Evolutionary conservation across 2,888 invertebrate genomes (phyloP).

Genomic region (Nomada hirtipes): DNA sequence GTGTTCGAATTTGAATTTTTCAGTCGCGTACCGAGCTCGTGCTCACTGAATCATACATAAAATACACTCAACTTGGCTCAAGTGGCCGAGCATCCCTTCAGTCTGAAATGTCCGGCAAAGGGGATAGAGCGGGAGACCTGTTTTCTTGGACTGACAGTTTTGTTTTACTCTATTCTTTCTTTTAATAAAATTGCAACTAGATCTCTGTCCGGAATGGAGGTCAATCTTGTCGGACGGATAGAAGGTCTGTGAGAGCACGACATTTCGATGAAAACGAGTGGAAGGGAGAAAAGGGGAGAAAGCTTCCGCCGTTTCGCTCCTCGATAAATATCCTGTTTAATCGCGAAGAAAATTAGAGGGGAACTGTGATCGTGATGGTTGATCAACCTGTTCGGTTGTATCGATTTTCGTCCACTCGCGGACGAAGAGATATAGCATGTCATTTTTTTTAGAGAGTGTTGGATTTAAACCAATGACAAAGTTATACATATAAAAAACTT

Average conservation of each 20-base stretch:
- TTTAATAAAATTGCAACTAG: slow-evolving; percentile 7
- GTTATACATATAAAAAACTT: too few relatives aligned
- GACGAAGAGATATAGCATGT: too few relatives aligned
- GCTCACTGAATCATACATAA: slow-evolving; percentile 11
- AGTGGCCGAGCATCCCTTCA: background rate
- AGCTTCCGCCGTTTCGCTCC: background rate
- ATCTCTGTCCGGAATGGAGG: slow-evolving; percentile 13
- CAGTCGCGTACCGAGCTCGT: background rate
- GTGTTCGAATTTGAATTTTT: slow-evolving; percentile 27
- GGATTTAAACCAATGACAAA: too few relatives aligned
- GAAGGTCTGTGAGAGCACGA: background rate
- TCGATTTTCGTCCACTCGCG: background rate
- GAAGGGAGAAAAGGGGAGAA: background rate
- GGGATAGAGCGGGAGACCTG: background rate
- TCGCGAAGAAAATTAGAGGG: background rate
- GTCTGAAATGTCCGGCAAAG: background rate
- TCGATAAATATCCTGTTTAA: slow-evolving; percentile 1
- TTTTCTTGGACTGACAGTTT: background rate
- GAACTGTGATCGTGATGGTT: background rate
- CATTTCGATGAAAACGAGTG: slow-evolving; percentile 4
- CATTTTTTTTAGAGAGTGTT: too few relatives aligned
- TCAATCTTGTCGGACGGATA: background rate
- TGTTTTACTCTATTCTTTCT: background rate
- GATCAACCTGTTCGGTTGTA: background rate
- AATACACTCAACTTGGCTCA: background rate